Conservation (phyloP, 1,140 invertebrate genomes). For the Drosophila rhopaloa region DNA sequence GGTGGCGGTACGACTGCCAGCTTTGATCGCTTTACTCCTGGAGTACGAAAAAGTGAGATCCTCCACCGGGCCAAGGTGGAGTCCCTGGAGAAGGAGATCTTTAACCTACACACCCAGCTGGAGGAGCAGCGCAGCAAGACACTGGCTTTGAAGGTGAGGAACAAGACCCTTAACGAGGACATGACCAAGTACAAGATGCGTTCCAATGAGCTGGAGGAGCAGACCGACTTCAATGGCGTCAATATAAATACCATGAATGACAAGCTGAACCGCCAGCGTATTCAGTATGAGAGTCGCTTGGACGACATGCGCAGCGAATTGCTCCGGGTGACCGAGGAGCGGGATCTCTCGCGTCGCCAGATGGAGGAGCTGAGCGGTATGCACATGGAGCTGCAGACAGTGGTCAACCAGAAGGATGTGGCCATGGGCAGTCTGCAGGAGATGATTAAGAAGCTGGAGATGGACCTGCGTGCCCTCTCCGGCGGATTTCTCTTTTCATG, state of each 20-base stretch:
- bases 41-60: slow-evolving; percentile 74
- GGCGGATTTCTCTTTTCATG: slow-evolving; percentile 82
- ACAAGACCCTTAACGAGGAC: slow-evolving; percentile 79
- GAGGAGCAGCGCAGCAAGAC: slow-evolving; percentile 78
- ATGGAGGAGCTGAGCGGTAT: slow-evolving; percentile 65
- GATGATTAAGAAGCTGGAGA: slow-evolving; percentile 62
- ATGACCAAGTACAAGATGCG: slow-evolving; percentile 64
- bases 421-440: slow-evolving; percentile 49
- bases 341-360: slow-evolving; percentile 45
- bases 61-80: slow-evolving; percentile 86
- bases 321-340: slow-evolving; percentile 62
- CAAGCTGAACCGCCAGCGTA: slow-evolving; percentile 60
- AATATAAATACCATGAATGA: slow-evolving; percentile 68
- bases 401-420: slow-evolving; percentile 49
- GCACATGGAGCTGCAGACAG: slow-evolving; percentile 58
- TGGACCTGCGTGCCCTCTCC: slow-evolving; percentile 70
- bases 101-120: slow-evolving; percentile 84
- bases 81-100: slow-evolving; percentile 86
- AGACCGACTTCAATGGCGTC: slow-evolving; percentile 63
- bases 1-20: slow-evolving; percentile 31
- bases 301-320: slow-evolving; percentile 86
- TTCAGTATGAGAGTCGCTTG: slow-evolving; percentile 72
- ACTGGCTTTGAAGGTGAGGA: slow-evolving; percentile 75
- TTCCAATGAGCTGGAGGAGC: slow-evolving; percentile 62
- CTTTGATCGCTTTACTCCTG: slow-evolving; percentile 73